Base-by-base conservation (phyloP, 2,888 invertebrate genomes). In the Noctua janthe region DNA sequence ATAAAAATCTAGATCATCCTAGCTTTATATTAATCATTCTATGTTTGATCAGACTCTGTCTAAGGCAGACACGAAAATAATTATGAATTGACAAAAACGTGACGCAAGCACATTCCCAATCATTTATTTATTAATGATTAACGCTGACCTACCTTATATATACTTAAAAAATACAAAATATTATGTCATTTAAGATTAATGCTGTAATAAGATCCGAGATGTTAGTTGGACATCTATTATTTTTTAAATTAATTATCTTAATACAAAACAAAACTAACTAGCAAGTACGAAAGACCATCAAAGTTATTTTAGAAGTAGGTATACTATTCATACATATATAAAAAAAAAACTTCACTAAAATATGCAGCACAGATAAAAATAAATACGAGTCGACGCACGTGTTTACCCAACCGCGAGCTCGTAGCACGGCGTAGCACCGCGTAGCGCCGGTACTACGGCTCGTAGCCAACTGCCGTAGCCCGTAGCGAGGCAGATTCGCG, bases 401-500 rank as follows among this genome's bases (percentile, higher is more conserved):
- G 93, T 89, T 89, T 87, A 90, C 81, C 82, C 83, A 90, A 87
- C 74, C 91, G 90, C 93, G 91, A 90, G 89, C 90, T 85, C 94
- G 95, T 94, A 93, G 93, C 91, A 81, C 87, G 87, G 86, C 94
- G 95, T 95, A 94, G 95, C 94, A 70, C 80, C 75, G 79, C 90
- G 95, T 95, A 94, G 94, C 94, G 89, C 85, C 92, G 90, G 91
- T 87, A 91, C 96, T 94, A 95, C 95, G 95, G 86, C 91, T 89
- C 95, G 95, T 95, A 95, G 95, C 93, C 89, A 92, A 97, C 96
- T 97, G 96, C 94, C 94, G 94, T 93, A 94, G 92, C 93, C 88
- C 91, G 91, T 87, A 91, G 87, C 79, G 76, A 73, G 70, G 76
- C 80, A 92, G 92, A 93, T 93, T 92, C 94, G 95, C 94, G 93